Conservation (phyloP, 2,797 vertebrate species). For the Labeo calbasu region DNA sequence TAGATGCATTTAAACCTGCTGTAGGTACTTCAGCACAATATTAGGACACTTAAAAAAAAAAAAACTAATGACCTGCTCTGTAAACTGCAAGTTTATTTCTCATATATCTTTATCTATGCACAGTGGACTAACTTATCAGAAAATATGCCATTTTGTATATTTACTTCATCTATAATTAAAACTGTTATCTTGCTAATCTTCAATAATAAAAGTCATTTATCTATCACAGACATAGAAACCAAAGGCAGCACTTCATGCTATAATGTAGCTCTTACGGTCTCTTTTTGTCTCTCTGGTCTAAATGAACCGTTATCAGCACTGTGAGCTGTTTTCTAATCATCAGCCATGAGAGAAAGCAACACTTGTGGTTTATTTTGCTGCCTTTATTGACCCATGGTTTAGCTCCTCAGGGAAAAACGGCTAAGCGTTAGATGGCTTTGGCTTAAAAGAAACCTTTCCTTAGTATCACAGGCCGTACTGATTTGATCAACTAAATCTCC, state of each 20-base stretch:
- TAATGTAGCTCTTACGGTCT: not conserved
- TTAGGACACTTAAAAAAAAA: too few relatives aligned
- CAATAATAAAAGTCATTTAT: slow-evolving; percentile 10
- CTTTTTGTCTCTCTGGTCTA: not conserved
- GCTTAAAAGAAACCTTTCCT: slow-evolving; percentile 12
- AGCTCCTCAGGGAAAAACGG: not conserved
- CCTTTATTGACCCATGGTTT: slow-evolving; percentile 21
- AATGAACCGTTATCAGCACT: not conserved
- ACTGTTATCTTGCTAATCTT: not conserved
- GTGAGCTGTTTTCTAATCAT: not conserved
- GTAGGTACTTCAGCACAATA: too few relatives aligned
- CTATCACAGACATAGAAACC: not conserved
- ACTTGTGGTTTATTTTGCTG: slow-evolving; percentile 18
- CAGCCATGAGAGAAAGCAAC: not conserved
- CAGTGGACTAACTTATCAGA: not conserved
- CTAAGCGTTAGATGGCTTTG: slow-evolving; percentile 1
- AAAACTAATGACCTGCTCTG: too few relatives aligned
- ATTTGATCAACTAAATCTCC: slow-evolving; percentile 3
- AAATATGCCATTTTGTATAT: not conserved
- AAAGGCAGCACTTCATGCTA: slow-evolving; percentile 1
- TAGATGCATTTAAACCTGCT: too few relatives aligned
- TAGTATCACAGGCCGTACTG: not conserved
- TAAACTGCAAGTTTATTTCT: not conserved
- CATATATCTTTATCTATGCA: not conserved
- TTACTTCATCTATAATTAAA: not conserved